Conservation (phyloP, 2,113 vertebrate genomes). For the Glaucomys volans region DNA sequence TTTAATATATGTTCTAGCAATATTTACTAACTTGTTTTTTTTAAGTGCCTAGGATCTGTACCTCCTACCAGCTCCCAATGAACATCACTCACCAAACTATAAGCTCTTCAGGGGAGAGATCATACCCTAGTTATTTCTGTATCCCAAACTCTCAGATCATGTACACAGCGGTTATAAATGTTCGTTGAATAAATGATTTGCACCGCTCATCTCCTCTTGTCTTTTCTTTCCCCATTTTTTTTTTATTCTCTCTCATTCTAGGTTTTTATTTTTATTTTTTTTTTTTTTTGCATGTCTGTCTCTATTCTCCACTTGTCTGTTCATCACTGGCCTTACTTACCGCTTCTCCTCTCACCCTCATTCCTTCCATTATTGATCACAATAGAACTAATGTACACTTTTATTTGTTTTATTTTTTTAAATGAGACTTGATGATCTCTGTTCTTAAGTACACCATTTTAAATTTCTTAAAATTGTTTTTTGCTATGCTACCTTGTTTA, state of each 20-base stretch:
- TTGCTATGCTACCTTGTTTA: neutral
- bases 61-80: too few species aligned
- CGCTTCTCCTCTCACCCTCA: neutral
- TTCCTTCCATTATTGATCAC: neutral
- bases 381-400: neutral
- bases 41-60: too few species aligned
- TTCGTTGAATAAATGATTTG: too few species aligned
- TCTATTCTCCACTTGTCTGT: neutral
- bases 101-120: too few species aligned
- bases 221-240: neutral
- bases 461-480: constrained; percentile 13
- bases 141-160: too few species aligned
- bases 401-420: neutral
- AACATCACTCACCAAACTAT: too few species aligned
- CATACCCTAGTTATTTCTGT: too few species aligned
- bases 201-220: neutral
- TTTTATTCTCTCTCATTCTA: neutral
- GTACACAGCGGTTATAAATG: too few species aligned
- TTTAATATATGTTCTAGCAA: neutral
- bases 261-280: too few species aligned
- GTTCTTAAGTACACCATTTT: too few species aligned
- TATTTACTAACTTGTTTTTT: neutral
- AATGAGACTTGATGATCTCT: neutral
- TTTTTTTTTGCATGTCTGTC: neutral
- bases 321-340: neutral